phyloP scores from a whole-genome alignment of 1,140 invertebrate genomes.

The Mylabris phalerata region DNA sequence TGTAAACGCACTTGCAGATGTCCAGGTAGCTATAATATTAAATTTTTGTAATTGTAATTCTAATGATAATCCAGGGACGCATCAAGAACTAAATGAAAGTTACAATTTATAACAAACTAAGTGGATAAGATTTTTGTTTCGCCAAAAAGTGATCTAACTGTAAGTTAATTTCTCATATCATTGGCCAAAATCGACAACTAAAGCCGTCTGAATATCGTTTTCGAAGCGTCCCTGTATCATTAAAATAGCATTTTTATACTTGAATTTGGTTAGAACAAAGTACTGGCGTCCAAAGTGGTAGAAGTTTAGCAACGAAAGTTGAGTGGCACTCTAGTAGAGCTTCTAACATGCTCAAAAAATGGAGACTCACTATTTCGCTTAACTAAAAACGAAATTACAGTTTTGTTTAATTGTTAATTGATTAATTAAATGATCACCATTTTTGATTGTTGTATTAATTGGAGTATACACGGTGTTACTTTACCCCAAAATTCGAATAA shows the following conservation, averaged over 20 bases:
- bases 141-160: too few species aligned
- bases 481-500: conserved; percentile 99
- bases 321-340: conserved; percentile 93
- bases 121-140: too few species aligned
- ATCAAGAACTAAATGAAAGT: too few species aligned
- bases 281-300: conserved; percentile 86
- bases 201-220: too few species aligned
- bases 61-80: too few species aligned
- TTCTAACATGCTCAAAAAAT: conserved; percentile 93
- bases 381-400: conserved; percentile 51
- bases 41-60: not conserved
- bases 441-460: conserved; percentile 90
- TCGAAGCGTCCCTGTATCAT: not conserved
- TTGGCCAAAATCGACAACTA: too few species aligned
- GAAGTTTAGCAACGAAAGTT: conserved; percentile 77
- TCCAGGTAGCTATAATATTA: conserved; percentile 67
- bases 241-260: conserved; percentile 46
- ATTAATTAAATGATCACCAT: conserved; percentile 58
- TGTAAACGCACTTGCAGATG: conserved; percentile 87
- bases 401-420: too few species aligned
- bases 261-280: conserved; percentile 80
- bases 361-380: conserved; percentile 95
- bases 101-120: too few species aligned
- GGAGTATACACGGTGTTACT: conserved; percentile 90
- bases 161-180: too few species aligned